Evolutionary conservation across 2,113 vertebrate genomes (phyloP).

Genomic region (Rhinolophus sinicus): DNA sequence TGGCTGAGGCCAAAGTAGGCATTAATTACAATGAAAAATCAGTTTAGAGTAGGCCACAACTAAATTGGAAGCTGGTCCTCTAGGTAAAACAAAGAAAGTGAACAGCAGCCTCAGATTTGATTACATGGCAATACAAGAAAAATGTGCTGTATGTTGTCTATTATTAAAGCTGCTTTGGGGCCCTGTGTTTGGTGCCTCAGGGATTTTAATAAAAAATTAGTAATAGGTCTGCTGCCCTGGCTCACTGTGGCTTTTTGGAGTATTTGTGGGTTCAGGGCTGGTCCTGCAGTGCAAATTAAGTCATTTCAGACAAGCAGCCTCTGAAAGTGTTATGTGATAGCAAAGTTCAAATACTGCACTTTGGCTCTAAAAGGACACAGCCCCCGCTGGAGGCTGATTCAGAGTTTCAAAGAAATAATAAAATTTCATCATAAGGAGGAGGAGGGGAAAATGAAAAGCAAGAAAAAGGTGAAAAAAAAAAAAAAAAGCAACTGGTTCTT

Average conservation of each 20-base stretch:
- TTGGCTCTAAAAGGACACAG: constrained; percentile 74
- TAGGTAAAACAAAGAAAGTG: constrained; percentile 92
- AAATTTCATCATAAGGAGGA: constrained; percentile 76
- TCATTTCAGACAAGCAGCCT: constrained; percentile 84
- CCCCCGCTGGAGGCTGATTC: constrained; percentile 77
- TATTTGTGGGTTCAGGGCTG: constrained; percentile 79
- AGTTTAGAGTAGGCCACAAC: constrained; percentile 90
- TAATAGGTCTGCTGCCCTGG: constrained; percentile 88
- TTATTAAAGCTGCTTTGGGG: constrained; percentile 92
- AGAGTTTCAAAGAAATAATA: constrained; percentile 79
- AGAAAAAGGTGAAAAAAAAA: background rate
- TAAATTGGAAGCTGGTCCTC: constrained; percentile 92
- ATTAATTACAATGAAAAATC: constrained; percentile 95
- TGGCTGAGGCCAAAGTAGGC: constrained; percentile 90
- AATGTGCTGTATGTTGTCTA: constrained; percentile 90
- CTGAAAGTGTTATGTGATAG: constrained; percentile 79
- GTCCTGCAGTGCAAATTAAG: constrained; percentile 86
- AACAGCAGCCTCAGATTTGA: constrained; percentile 91
- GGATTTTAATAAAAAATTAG: constrained; percentile 93
- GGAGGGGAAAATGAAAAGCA: background rate
- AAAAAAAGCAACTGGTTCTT: constrained; percentile 55
- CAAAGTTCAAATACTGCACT: constrained; percentile 83
- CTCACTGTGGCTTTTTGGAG: constrained; percentile 81
- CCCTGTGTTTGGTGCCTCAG: constrained; percentile 86
- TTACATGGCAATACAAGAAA: constrained; percentile 92